Evolutionary conservation across 2,797 vertebrate species (phyloP).

Genomic region (Cossypha heuglini): DNA sequence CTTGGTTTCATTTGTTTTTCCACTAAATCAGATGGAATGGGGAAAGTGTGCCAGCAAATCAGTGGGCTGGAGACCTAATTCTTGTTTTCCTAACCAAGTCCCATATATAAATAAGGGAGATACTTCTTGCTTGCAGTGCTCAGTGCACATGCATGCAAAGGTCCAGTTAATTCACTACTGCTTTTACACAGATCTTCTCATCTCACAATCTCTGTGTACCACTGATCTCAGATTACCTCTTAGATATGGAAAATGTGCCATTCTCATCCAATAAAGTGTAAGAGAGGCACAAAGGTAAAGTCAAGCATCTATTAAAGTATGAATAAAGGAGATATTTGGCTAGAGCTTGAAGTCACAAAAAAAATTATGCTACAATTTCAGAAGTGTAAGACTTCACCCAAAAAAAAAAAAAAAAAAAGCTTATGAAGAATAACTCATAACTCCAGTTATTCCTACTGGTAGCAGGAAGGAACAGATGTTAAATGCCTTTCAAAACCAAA

Average conservation of each 20-base stretch:
- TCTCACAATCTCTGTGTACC: not conserved
- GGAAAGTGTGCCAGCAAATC: not conserved
- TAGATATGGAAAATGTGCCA: not conserved
- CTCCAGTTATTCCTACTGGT: not conserved
- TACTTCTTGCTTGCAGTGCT: not conserved
- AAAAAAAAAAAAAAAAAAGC: not conserved
- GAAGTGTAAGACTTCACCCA: not conserved
- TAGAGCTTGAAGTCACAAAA: not conserved
- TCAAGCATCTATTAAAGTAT: not conserved
- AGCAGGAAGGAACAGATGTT: not conserved
- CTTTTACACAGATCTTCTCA: not conserved
- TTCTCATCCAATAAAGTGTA: not conserved
- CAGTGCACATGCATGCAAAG: not conserved
- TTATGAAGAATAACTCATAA: not conserved
- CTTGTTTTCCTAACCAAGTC: not conserved
- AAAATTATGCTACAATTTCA: not conserved
- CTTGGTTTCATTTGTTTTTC: conserved; percentile 6
- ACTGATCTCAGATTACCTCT: not conserved
- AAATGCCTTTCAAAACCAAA: not conserved
- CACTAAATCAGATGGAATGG: not conserved
- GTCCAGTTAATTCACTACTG: not conserved
- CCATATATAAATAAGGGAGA: not conserved
- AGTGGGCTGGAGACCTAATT: not conserved
- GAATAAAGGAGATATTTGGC: not conserved
- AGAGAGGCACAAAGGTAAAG: not conserved